phyloP scores from a whole-genome alignment of 2,113 vertebrate species.

The Penelope pileata region DNA sequence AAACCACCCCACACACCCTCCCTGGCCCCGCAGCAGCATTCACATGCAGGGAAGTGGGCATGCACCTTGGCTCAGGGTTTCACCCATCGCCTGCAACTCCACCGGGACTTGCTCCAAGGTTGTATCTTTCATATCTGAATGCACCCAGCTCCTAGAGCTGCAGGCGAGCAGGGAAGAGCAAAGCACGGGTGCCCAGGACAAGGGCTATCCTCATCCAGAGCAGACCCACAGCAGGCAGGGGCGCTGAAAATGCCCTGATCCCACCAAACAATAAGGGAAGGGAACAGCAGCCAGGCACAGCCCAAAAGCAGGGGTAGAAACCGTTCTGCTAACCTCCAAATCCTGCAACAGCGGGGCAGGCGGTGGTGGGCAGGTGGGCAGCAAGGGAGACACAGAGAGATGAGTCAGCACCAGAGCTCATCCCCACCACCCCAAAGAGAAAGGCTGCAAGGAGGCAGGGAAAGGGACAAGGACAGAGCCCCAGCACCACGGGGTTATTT shows the following conservation, averaged over 20 bases:
- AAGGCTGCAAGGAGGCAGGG: neutral
- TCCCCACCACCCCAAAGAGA: neutral
- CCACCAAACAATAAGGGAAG: neutral
- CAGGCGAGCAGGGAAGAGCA: fast-evolving
- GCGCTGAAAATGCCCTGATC: neutral
- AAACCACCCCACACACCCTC: neutral
- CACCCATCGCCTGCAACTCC: neutral
- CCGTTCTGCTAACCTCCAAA: conserved; percentile 78
- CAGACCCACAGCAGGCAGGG: neutral
- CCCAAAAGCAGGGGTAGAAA: conserved; percentile 26
- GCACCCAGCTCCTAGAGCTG: neutral
- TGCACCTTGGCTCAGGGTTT: neutral
- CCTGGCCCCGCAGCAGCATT: neutral
- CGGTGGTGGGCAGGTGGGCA: conserved; percentile 41
- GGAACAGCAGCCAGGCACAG: neutral
- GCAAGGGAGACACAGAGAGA: conserved; percentile 48
- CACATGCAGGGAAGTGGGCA: conserved; percentile 16
- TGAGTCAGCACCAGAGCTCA: conserved; percentile 26
- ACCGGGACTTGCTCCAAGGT: neutral
- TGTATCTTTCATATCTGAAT: neutral
- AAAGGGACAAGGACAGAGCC: neutral
- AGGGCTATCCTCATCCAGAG: neutral
- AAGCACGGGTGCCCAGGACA: neutral
- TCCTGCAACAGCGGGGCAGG: conserved; percentile 72
- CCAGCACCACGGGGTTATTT: neutral